These are phyloP conservation scores for Papilio aristodemus DNA, from an alignment of 1,140 invertebrate genomes.

Conservation along the genomic window DNA sequence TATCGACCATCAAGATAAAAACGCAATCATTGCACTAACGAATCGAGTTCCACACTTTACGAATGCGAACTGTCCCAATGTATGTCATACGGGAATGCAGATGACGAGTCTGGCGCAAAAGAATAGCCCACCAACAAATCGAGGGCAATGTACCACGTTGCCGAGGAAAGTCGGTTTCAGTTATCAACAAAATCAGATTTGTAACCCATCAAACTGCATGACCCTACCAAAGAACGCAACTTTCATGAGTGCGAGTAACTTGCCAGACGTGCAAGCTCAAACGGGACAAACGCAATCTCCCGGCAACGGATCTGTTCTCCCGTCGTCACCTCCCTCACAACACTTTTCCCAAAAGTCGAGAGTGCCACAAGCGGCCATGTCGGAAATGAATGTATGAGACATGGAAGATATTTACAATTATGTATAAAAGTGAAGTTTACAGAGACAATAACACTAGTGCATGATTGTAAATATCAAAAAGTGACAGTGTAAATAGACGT, in stretches of 20 bases:
- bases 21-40: conserved; percentile 83
- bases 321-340: conserved; percentile 66
- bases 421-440: conserved; percentile 69
- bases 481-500: conserved; percentile 42
- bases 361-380: conserved; percentile 88
- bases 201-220: conserved; percentile 80
- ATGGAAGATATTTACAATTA: conserved; percentile 81
- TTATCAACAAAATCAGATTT: conserved; percentile 76
- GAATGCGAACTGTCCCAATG: conserved; percentile 79
- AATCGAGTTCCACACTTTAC: conserved; percentile 78
- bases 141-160: conserved; percentile 84
- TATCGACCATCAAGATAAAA: conserved; percentile 87
- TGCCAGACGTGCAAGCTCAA: conserved; percentile 80
- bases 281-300: conserved; percentile 68
- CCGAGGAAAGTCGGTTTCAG: conserved; percentile 83
- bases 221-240: conserved; percentile 82
- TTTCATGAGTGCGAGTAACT: conserved; percentile 81
- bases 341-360: conserved; percentile 81
- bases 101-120: conserved; percentile 81
- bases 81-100: conserved; percentile 82
- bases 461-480: conserved; percentile 75
- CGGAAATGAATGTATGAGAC: conserved; percentile 91
- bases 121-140: conserved; percentile 81
- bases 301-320: conserved; percentile 69
- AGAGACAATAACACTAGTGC: conserved; percentile 48